Conservation (phyloP, 2,113 vertebrate genomes). For the Neomonachus schauinslandi region DNA sequence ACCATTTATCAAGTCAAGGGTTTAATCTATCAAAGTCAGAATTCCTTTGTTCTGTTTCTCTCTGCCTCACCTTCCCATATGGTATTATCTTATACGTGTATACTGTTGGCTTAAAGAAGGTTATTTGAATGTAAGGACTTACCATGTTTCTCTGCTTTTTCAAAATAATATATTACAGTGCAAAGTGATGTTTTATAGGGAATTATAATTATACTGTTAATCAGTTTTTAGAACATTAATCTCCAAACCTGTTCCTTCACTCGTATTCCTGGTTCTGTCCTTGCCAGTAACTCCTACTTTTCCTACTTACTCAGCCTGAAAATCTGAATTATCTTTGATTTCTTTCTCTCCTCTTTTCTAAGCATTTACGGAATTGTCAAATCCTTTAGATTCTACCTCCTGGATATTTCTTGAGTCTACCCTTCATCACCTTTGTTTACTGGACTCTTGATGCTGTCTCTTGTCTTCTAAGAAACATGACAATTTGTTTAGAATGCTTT, state of each 20-base stretch:
- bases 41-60: constrained; percentile 57
- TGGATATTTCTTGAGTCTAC: neutral
- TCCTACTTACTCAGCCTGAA: neutral
- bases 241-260: neutral
- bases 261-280: neutral
- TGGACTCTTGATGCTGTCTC: neutral
- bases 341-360: neutral
- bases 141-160: constrained; percentile 13
- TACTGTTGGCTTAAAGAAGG: constrained; percentile 3
- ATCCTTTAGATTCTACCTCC: neutral
- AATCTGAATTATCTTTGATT: constrained; percentile 1
- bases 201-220: constrained; percentile 11
- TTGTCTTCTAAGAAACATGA: constrained; percentile 16
- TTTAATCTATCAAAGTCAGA: constrained; percentile 75
- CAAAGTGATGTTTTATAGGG: constrained; percentile 38
- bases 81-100: neutral
- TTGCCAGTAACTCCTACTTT: neutral
- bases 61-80: constrained; percentile 62
- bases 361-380: neutral
- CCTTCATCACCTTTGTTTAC: neutral
- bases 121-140: constrained; percentile 29
- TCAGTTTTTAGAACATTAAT: constrained; percentile 46
- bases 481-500: neutral
- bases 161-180: neutral
- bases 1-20: constrained; percentile 71